A percentile compares a stretch with the other conserved stretches of the same genome.
Conservation (phyloP, 1,140 invertebrate species). For the Euwallacea similis region DNA sequence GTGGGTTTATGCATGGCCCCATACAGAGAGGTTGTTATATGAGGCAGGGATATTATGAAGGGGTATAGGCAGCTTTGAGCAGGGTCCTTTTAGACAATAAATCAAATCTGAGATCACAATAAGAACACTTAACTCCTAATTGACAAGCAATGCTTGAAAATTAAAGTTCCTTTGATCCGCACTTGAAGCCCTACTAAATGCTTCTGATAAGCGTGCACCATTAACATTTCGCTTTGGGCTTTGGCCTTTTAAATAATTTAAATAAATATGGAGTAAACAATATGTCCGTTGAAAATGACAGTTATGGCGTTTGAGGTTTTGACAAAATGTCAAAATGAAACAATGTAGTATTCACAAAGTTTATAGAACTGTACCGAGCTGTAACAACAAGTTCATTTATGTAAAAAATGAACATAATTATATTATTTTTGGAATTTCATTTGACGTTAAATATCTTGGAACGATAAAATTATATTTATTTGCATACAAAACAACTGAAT, state of each 20-base stretch:
- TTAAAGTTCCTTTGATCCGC: too few relatives aligned
- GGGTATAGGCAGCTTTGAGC: too few relatives aligned
- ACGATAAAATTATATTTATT: neutral
- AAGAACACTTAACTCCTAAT: too few relatives aligned
- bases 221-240: too few relatives aligned
- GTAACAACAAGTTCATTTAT: neutral
- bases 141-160: too few relatives aligned
- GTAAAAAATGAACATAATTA: neutral
- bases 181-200: too few relatives aligned
- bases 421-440: neutral
- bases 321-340: neutral
- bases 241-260: neutral
- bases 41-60: too few relatives aligned
- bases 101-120: too few relatives aligned
- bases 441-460: neutral
- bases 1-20: too few relatives aligned
- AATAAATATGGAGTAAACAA: slow-evolving; percentile 23
- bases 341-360: neutral
- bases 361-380: neutral
- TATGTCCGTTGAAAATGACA: slow-evolving; percentile 20
- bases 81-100: too few relatives aligned
- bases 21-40: too few relatives aligned
- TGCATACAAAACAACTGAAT: neutral
- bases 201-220: too few relatives aligned
- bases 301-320: slow-evolving; percentile 2